Percentiles rank a stretch among this genome's conserved stretches.
phyloP scores from a whole-genome alignment of 2,113 vertebrate species.

The Eulacestoma nigropectus region DNA sequence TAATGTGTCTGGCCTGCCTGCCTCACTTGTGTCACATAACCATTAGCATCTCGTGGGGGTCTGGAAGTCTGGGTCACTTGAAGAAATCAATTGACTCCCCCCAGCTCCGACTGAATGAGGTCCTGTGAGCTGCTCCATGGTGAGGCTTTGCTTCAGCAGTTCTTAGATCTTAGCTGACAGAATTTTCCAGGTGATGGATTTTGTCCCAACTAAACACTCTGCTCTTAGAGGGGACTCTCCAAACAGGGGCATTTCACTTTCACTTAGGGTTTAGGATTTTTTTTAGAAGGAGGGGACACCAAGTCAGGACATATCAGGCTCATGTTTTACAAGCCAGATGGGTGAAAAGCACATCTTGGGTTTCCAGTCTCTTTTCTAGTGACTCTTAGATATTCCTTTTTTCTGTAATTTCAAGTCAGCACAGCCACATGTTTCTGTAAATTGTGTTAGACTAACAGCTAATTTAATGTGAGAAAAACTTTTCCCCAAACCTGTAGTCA shows the following conservation, averaged over 20 bases:
- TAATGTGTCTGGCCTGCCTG: background rate
- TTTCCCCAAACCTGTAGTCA: background rate
- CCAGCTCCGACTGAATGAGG: background rate
- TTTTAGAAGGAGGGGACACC: background rate
- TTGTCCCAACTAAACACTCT: background rate
- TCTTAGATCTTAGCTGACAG: background rate
- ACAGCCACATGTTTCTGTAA: background rate
- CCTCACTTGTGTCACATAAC: background rate
- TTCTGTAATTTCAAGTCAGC: background rate
- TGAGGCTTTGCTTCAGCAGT: background rate
- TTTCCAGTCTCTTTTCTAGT: background rate
- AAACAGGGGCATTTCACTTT: background rate
- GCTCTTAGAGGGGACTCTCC: background rate
- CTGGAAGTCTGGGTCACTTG: background rate
- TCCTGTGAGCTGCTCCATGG: background rate
- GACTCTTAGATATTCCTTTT: background rate
- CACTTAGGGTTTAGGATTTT: background rate
- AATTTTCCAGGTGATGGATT: background rate
- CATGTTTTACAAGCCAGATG: accelerated
- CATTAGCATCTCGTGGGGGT: background rate
- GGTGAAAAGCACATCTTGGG: background rate
- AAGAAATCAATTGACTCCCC: background rate
- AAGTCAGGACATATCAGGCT: background rate
- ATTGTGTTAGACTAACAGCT: background rate
- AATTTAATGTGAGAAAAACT: background rate